phyloP scores from a whole-genome alignment of 2,888 invertebrate species.

The Philaethria dido region DNA sequence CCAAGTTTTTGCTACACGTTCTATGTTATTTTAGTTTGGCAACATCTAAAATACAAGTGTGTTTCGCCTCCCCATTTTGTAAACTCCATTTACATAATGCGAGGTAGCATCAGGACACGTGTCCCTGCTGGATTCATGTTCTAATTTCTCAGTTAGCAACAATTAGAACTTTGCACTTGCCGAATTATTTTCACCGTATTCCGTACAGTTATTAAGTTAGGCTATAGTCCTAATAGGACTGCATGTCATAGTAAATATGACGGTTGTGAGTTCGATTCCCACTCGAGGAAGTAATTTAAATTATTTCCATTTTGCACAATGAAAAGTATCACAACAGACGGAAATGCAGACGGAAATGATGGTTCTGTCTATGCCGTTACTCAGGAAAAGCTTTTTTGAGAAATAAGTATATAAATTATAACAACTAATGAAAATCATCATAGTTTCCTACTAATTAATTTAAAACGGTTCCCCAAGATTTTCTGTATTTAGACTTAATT shows the following conservation, averaged over 20 bases:
- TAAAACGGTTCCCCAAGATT: no score
- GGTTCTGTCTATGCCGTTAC: no score
- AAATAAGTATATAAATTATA: no score
- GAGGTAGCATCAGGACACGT: slow-evolving; percentile 14
- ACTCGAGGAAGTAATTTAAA: not conserved
- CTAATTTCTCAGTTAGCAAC: slow-evolving; percentile 13
- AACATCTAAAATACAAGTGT: slow-evolving; percentile 18
- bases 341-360: no score
- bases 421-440: no score
- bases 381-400: no score
- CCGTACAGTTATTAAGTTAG: not conserved
- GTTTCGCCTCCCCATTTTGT: not conserved
- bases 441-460: no score
- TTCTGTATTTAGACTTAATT: no score
- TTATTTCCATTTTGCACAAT: no score
- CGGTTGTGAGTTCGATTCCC: not conserved
- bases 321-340: no score
- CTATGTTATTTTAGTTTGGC: slow-evolving; percentile 13
- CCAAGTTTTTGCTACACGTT: slow-evolving; percentile 1
- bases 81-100: slow-evolving; percentile 19
- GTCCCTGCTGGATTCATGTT: slow-evolving; percentile 16
- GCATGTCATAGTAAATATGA: no score
- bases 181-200: slow-evolving; percentile 7
- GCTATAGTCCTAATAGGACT: no score
- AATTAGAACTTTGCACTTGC: slow-evolving; percentile 6